These are phyloP conservation scores for Falcunculus frontatus DNA, from an alignment of 2,113 vertebrate species.

Conservation along the genomic window DNA sequence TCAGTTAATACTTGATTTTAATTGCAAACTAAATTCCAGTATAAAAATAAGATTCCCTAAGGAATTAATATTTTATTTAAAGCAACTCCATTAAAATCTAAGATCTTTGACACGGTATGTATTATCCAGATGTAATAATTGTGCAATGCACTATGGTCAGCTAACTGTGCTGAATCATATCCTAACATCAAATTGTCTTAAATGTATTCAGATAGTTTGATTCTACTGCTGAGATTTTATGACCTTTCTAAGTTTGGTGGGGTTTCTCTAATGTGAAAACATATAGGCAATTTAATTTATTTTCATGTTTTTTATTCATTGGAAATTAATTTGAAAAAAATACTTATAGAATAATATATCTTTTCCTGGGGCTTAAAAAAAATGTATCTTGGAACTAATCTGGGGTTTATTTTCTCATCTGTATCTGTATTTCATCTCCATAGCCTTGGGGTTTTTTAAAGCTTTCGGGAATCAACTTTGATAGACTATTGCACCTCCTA, in stretches of 20 bases:
- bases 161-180: not conserved
- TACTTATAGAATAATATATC: not conserved
- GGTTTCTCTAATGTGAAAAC: not conserved
- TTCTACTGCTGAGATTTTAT: not conserved
- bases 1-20: not conserved
- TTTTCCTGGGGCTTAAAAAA: not conserved
- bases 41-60: not conserved
- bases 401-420: not conserved
- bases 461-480: not conserved
- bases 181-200: not conserved
- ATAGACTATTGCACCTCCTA: not conserved
- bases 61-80: not conserved
- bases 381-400: rapidly evolving
- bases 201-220: not conserved
- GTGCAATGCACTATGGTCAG: not conserved
- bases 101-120: not conserved
- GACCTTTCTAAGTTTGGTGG: not conserved
- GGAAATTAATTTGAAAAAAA: not conserved
- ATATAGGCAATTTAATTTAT: not conserved
- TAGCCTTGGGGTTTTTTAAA: not conserved
- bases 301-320: not conserved
- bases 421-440: not conserved
- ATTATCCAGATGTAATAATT: not conserved
- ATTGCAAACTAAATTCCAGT: not conserved
- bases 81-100: not conserved